Conservation (phyloP, 2,113 vertebrate species). For the Delphinapterus leucas region DNA sequence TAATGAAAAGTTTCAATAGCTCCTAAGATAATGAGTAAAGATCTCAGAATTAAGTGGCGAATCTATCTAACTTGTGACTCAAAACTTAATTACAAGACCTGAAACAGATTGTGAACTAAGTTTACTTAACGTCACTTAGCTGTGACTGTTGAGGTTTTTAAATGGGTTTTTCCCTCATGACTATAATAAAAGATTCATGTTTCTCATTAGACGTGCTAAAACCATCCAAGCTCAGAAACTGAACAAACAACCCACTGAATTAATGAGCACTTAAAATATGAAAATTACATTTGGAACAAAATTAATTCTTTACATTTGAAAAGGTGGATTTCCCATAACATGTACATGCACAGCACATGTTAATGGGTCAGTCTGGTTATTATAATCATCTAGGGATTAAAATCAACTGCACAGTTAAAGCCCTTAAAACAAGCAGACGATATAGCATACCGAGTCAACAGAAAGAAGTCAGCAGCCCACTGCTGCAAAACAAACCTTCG, state of each 20-base stretch:
- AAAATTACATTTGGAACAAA: conserved; percentile 41
- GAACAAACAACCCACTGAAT: conserved; percentile 25
- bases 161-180: neutral
- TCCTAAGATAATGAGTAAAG: neutral
- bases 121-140: neutral
- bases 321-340: conserved; percentile 51
- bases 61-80: neutral
- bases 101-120: neutral
- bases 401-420: neutral
- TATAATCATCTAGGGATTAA: neutral
- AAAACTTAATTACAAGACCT: neutral
- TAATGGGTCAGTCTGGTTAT: neutral
- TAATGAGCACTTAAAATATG: conserved; percentile 24
- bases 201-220: conserved; percentile 21
- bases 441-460: neutral
- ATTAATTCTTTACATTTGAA: conserved; percentile 43
- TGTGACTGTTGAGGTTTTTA: neutral
- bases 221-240: neutral
- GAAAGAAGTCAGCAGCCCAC: neutral
- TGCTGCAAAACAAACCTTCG: neutral
- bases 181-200: neutral
- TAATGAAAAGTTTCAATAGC: neutral
- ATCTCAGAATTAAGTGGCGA: neutral
- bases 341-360: neutral
- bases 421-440: neutral